Conservation (phyloP, 1,140 invertebrate species). For the Hylyphantes graminicola region DNA sequence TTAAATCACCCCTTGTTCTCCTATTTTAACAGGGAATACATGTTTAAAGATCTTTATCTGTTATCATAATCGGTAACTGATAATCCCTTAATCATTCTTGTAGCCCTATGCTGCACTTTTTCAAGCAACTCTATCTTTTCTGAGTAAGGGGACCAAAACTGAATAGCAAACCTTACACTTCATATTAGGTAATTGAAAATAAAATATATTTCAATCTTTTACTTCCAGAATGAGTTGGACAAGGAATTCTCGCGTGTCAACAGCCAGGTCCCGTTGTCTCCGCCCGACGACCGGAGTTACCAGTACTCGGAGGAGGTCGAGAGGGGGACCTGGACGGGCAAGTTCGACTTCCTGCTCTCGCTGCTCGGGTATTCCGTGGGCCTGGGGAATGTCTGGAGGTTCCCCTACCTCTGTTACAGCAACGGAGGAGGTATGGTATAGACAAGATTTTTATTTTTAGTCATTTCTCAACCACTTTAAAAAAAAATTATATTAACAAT, state of each 20-base stretch:
- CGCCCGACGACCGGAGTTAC: constrained; percentile 58
- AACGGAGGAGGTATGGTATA: constrained; percentile 76
- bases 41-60: too few relatives aligned
- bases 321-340: constrained; percentile 73
- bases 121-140: too few relatives aligned
- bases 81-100: too few relatives aligned
- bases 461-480: background rate
- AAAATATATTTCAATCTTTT: too few relatives aligned
- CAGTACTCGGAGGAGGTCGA: constrained; percentile 70
- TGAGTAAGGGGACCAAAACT: too few relatives aligned
- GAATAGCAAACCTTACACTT: too few relatives aligned
- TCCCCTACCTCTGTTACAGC: constrained; percentile 80
- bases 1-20: too few relatives aligned
- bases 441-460: constrained; percentile 58
- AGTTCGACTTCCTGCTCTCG: constrained; percentile 72
- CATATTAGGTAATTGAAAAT: too few relatives aligned
- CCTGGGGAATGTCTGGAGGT: constrained; percentile 81
- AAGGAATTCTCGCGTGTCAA: constrained; percentile 62
- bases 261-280: constrained; percentile 64
- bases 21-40: too few relatives aligned
- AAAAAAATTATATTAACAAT: too few relatives aligned
- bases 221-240: constrained; percentile 56
- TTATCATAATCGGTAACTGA: too few relatives aligned
- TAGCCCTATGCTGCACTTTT: too few relatives aligned
- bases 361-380: constrained; percentile 80